Evolutionary conservation across 2,797 vertebrate genomes (phyloP).

Genomic region (Masticophis lateralis): DNA sequence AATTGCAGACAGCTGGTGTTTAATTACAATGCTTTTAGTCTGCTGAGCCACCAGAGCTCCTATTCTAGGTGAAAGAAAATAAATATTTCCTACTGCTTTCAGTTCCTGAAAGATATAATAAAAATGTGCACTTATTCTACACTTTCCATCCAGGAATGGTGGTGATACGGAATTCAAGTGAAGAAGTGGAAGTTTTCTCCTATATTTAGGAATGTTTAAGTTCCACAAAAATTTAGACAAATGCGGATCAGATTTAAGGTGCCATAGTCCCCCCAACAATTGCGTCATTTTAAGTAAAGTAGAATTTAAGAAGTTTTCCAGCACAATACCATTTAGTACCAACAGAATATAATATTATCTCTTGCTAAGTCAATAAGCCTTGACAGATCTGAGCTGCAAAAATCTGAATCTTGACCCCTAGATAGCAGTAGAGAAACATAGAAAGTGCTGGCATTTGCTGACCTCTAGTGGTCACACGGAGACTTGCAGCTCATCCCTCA

Average conservation of each 20-base stretch:
- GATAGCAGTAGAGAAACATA: not conserved
- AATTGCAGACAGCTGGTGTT: no score
- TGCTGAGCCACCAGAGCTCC: no score
- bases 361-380: not conserved
- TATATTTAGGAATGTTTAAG: not conserved
- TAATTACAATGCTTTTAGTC: no score
- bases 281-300: not conserved
- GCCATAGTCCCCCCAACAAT: not conserved
- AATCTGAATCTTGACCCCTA: not conserved
- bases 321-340: not conserved
- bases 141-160: not conserved
- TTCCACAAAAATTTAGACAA: not conserved
- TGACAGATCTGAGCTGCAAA: not conserved
- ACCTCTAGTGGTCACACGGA: not conserved
- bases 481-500: not conserved
- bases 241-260: not conserved
- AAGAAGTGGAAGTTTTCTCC: not conserved
- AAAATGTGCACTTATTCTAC: not conserved
- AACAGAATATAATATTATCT: not conserved
- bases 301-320: no score
- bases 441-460: not conserved
- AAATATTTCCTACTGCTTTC: not conserved
- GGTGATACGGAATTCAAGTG: not conserved
- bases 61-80: not conserved
- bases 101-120: not conserved